Evolutionary conservation across 2,797 vertebrate species (phyloP), one percentile per base, ranked within the genome.

Genomic region (Benthosema pterotum): DNA sequence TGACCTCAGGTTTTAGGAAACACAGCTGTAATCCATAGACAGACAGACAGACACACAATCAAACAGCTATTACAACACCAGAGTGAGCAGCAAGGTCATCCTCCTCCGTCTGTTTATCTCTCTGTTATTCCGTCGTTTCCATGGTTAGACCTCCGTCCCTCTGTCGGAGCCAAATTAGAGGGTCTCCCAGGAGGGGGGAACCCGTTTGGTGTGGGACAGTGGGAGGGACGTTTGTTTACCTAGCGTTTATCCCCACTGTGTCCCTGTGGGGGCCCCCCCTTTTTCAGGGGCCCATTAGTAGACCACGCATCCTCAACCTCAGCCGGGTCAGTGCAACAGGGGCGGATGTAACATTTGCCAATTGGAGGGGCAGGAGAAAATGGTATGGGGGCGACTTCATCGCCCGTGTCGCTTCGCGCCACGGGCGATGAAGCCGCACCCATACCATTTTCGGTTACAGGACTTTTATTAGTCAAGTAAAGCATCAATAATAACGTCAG

Each of bases 151-250:
- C 18, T 49, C 1, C 66, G 70, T 60, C 63, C 65, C 69, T 78
- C 63, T 80, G 67, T 67, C 57, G 42, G 78, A 73, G 76, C 69
- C 60, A 86, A 91, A 92, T 91, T 88, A 89, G 77, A 89, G 78
- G 67, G 72, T 73, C 75, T 69, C 57, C 58, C 16, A 12, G 8
- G 52, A 38, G 32, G 32, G 32, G 63, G 77, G 83, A n/a, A 49
- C 71, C 28, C 75, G 75, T 88, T 86, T 88, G 83, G 82, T 83
- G 85, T 83, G 79, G 78, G 79, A 74, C 58, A 67, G 85, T 83
- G 79, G 78, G 79, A 74, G 60, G 68, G 49, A 16, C 11, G 66
- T 84, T 79, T 87, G 85, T 82, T 88, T 66, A 28, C 62, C 52
- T 52, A 52, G 63, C 51, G 53, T 42, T 13, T 80, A 70, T 82